A percentile compares a stretch with the other conserved stretches of the same genome.
phyloP scores from a whole-genome alignment of 2,113 vertebrate genomes.

The Gyps fulvus region DNA sequence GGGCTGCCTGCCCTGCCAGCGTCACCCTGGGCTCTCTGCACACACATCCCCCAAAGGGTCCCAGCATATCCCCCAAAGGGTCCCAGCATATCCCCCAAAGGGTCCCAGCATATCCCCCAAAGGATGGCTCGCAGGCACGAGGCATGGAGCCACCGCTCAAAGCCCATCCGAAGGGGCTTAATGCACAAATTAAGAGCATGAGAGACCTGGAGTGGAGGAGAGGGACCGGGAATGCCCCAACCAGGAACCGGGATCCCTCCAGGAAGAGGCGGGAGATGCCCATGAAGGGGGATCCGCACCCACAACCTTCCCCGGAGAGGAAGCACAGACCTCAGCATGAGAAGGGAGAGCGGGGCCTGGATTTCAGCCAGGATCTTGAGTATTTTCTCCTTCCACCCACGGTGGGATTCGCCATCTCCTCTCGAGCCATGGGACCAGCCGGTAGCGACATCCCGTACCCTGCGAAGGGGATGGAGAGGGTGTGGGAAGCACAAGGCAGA shows the following conservation, averaged over 20 bases:
- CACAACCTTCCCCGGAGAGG: not conserved
- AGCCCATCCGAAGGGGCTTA: not conserved
- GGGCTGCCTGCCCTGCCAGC: not conserved
- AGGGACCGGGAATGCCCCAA: not conserved
- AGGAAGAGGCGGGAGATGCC: not conserved
- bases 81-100: too few relatives aligned
- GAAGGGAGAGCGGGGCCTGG: slow-evolving; percentile 39
- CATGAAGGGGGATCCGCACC: rapidly evolving
- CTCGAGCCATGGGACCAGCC: rapidly evolving
- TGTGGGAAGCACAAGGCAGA: not conserved
- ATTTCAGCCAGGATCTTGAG: slow-evolving; percentile 55
- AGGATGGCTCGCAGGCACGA: rapidly evolving
- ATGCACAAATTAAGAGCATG: rapidly evolving
- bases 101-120: not conserved
- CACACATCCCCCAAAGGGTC: not conserved
- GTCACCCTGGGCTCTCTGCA: not conserved
- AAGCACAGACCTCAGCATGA: slow-evolving; percentile 63
- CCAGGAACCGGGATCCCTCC: not conserved
- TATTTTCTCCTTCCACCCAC: not conserved
- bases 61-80: too few relatives aligned
- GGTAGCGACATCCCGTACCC: slow-evolving; percentile 31
- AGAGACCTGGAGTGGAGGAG: not conserved
- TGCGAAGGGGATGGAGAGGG: not conserved
- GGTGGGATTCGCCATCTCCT: not conserved
- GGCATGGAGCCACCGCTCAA: rapidly evolving